phyloP scores from a whole-genome alignment of 2,113 vertebrate genomes.

The Leiothrix lutea region DNA sequence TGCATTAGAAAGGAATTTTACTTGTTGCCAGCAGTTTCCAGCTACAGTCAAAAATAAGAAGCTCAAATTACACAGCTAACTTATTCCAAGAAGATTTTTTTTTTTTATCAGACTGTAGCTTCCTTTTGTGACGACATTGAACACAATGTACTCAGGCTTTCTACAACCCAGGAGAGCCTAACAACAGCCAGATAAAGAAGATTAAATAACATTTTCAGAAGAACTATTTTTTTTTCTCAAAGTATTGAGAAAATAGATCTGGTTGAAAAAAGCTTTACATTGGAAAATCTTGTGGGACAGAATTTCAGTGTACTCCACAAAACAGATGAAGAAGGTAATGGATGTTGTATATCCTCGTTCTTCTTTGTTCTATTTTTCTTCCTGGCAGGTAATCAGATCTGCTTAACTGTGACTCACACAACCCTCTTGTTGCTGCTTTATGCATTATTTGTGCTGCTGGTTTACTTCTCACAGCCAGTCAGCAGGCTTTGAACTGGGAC shows the following conservation, averaged over 20 bases:
- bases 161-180: not conserved
- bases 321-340: not conserved
- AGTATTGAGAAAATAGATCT: not conserved
- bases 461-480: not conserved
- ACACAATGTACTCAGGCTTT: not conserved
- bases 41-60: not conserved
- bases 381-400: not conserved
- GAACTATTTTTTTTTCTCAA: not conserved
- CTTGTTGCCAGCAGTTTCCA: not conserved
- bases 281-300: not conserved
- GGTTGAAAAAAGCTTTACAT: not conserved
- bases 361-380: not conserved
- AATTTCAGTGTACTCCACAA: not conserved
- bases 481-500: not conserved
- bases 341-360: too few relatives aligned
- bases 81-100: not conserved
- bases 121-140: not conserved
- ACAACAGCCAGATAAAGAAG: not conserved
- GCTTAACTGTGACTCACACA: not conserved
- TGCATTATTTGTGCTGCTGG: not conserved
- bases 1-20: not conserved
- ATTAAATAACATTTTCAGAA: not conserved
- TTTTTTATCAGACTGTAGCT: not conserved
- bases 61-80: not conserved
- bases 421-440: not conserved